Percentiles rank a stretch among this genome's conserved stretches.
phyloP scores from a whole-genome alignment of 30 jellyfish, hydroid and myxozoan species.

The Hydra vulgaris region DNA sequence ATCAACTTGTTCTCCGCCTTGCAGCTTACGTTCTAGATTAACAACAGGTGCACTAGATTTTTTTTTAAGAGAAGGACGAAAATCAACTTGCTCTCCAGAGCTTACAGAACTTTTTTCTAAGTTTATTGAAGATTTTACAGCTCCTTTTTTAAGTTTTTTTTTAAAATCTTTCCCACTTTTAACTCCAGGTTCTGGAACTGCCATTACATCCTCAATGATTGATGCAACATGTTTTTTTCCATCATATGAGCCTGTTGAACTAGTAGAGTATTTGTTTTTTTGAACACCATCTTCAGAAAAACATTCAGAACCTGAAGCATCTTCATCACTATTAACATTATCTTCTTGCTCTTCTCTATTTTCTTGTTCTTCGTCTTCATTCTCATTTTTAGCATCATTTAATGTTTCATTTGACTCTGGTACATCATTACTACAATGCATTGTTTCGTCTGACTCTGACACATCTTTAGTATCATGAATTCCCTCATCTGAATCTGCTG shows the following conservation, averaged over 20 bases:
- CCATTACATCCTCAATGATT: constrained; percentile 57
- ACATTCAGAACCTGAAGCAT: not conserved
- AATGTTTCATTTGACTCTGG: not conserved
- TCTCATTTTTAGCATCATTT: not conserved
- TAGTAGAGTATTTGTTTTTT: constrained; percentile 9
- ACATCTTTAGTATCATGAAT: too few species aligned
- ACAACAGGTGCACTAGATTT: constrained; percentile 46
- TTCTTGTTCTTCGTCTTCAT: not conserved
- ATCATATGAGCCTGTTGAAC: not conserved
- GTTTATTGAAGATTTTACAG: constrained; percentile 11
- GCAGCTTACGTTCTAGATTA: constrained; percentile 22
- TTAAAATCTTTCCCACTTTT: constrained; percentile 71
- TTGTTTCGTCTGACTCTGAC: not conserved
- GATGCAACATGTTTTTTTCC: constrained; percentile 5
- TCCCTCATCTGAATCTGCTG: not conserved
- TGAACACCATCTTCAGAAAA: constrained; percentile 27
- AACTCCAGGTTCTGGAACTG: constrained; percentile 79
- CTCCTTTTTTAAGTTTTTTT: constrained; percentile 56
- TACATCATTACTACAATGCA: not conserved
- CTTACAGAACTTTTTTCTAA: constrained; percentile 37
- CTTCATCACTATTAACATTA: not conserved
- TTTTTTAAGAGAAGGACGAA: constrained; percentile 53
- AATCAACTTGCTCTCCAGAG: constrained; percentile 85
- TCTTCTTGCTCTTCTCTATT: too few species aligned
- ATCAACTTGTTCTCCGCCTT: constrained; percentile 75